Base-by-base conservation (phyloP, 2,113 vertebrate species). In the Pelvicachromis taeniatus region DNA sequence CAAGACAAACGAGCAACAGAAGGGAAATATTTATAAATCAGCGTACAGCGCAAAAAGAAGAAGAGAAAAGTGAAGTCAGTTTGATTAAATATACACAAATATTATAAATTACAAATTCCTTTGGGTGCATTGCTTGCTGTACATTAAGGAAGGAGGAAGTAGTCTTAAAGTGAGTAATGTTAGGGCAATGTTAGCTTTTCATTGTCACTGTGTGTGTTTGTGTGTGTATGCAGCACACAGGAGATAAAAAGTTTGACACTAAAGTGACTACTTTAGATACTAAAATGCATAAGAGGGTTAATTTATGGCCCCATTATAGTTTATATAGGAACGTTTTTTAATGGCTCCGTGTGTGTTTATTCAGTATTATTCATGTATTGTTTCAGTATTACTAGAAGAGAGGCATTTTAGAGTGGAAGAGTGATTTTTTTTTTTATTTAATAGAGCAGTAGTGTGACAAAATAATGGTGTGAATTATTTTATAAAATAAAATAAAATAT, bases 201-300 rank as follows among this genome's bases (percentile, higher is more conserved):
- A 45, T 26, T 23, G 63, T 70, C n/a, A 42, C 12, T 23, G 12
- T 42, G 38, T 68, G 35, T 42, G 35, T 23, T 40, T 68, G 21
- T 68, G 38, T 68, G 38, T 68, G 61, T 68, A 42, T 68, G 38
- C 7, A 42, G 63, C 38, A 68, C 13, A 23, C 63, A 16, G 38
- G n/a, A 42, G 38, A 23, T 9, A 26, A 42, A 11, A 42, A 38
- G 45, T 70, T 70, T 26, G 16, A 26, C 63, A 23, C n/a, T 42
- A 23, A 70, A 26, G n/a, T 23, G 35, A 23, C 63, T 4, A 68
- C n/a, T 42, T 13, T 23, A 21, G n/a, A 23, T 38, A 23, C 19
- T 14, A 63, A 63, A 63, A 63, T 0, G 59, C n/a, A 9, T 4
- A 19, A n/a, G 0, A 38, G 2, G 31, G 17, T n/a, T 63, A 13